phyloP scores from a whole-genome alignment of 2,888 invertebrate genomes.

The Andrena flavipes region DNA sequence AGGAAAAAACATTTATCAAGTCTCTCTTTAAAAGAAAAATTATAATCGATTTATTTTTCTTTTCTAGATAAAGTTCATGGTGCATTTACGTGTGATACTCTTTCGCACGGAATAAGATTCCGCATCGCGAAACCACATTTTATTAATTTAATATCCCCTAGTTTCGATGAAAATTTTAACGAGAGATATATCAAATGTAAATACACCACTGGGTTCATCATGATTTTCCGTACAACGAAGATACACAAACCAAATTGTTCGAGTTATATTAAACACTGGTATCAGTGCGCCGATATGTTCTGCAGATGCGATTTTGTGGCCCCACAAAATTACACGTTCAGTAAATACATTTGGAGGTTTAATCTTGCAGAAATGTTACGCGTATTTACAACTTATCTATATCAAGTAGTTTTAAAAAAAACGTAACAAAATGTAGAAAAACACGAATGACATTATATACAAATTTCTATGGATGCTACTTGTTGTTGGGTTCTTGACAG shows the following conservation, averaged over 20 bases:
- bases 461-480: slow-evolving; percentile 68
- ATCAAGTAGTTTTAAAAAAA: slow-evolving; percentile 72
- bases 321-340: slow-evolving; percentile 66
- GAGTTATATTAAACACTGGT: slow-evolving; percentile 50
- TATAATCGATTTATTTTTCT: slow-evolving; percentile 49
- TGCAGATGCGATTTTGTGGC: slow-evolving; percentile 61
- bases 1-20: slow-evolving; percentile 48
- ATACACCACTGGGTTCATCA: slow-evolving; percentile 43
- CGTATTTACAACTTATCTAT: slow-evolving; percentile 72
- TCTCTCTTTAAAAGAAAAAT: slow-evolving; percentile 49
- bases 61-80: slow-evolving; percentile 32
- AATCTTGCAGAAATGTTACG: slow-evolving; percentile 57
- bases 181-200: slow-evolving; percentile 35
- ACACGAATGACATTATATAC: slow-evolving; percentile 78
- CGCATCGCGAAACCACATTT: background rate
- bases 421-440: slow-evolving; percentile 82
- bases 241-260: slow-evolving; percentile 51
- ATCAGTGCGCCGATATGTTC: slow-evolving; percentile 71
- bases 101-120: background rate
- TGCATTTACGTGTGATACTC: slow-evolving; percentile 35
- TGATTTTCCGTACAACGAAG: slow-evolving; percentile 48
- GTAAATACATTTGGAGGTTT: slow-evolving; percentile 69
- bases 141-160: slow-evolving; percentile 18
- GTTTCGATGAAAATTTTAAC: slow-evolving; percentile 26
- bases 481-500: slow-evolving; percentile 53